Base-by-base conservation (phyloP, 1,140 invertebrate genomes). In the Myzus persicae region DNA sequence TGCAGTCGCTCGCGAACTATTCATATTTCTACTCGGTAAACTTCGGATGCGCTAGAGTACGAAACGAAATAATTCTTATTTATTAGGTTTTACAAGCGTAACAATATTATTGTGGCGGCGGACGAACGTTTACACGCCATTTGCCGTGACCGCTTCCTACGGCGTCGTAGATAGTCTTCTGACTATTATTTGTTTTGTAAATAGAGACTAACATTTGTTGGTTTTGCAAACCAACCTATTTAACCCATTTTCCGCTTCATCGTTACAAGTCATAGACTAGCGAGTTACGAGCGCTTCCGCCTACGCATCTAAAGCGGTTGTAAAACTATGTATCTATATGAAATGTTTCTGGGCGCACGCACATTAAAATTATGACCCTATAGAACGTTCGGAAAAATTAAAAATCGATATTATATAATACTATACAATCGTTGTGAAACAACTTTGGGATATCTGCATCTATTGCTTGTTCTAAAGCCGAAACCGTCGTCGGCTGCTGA, bases 161-260 rank as follows among this genome's bases (percentile, higher is more conserved):
- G 26, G 9, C 54, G 2, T 31, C 51, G 22, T 2, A 6, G 76
- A n/a, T 24, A 36, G 54, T 54, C 54, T 24, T 26, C 26, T 54
- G 54, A 26, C 22, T 42, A 84, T 84, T 42, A 87, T 87, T 87
- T 76, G n/a, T n/a, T n/a, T 31, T 76, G 59, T 76, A 76, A 76
- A 76, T 22, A 51, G 11, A 76, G 14, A 76, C 59, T 76, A 76
- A 76, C 59, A 76, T n/a, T 76, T 76, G n/a, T n/a, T 6, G 40
- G 84, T 20, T 42, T 40, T 44, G 14, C 31, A 5, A 46, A 46
- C 3, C 4, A 6, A 6, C 26, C 26, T 44, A 40, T 85, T 51
- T 31, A 26, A 42, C 42, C 14, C n/a, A n/a, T 36, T 76, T 76
- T 14, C 11, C 14, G 31, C 14, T 31, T 76, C 4, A 4, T n/a